Base-by-base conservation (phyloP, 2,113 vertebrate species). In the Pachycephala philippinensis region DNA sequence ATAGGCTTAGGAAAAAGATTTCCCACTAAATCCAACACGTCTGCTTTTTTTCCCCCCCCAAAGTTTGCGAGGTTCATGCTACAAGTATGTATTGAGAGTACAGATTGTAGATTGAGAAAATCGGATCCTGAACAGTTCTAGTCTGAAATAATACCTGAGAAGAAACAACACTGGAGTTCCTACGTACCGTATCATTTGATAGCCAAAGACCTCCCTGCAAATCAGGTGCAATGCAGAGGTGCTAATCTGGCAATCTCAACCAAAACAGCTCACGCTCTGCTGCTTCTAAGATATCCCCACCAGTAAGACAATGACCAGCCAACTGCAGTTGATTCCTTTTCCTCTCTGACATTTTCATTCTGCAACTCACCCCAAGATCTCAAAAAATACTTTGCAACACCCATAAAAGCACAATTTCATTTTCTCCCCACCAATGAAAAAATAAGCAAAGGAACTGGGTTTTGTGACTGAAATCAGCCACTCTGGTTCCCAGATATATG, bases 1-100 rank as follows among this genome's bases (percentile, higher is more conserved):
- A n/a, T 1, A 4, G 47, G 9, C 22, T 59, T 35, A 15, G 42
- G 21, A 59, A 9, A 57, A 45, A 65, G 1, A 22, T 42, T 44
- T 54, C 39, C 66, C 35, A n/a, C 33, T 31, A 52, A 49, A 74
- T 7, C 30, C 4, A 63, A 70, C 5, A 35, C 3, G 15, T 37
- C 15, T 3, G 47, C 4, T 24, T 16, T 7, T 2, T 2, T 18
- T 9, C 31, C 5, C 8, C 3, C 19, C 6, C 10, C 3, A 7
- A 17, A 59, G 7, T 15, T 15, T 20, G 4, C 28, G 11, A 74
- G 15, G 33, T 14, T 61, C 11, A 16, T 1, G 2, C 20, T 35
- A 10, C 12, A 17, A 15, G 14, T 6, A 65, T 0, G 0, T 15
- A 53, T 4, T 7, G 8, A 40, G 5, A 84, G 1, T 0, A 64